Conservation (phyloP, 92 coral and sea anemone genomes). For the Pocillopora grandis region DNA sequence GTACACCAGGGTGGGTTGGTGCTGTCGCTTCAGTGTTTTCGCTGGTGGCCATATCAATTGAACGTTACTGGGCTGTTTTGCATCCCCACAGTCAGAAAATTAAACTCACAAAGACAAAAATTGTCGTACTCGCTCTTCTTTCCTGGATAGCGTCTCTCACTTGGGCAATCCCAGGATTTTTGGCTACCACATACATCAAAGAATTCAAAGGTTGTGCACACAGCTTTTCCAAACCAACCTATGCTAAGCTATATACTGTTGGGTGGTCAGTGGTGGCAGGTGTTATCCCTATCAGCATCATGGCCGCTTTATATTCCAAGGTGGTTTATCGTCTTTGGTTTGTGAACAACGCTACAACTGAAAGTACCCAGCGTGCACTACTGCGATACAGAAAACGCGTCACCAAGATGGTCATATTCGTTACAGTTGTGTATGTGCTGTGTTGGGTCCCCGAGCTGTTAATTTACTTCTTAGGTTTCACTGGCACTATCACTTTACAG, state of each 20-base stretch:
- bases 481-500: conserved; percentile 1
- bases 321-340: conserved; percentile 28
- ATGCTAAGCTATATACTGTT: conserved; percentile 21
- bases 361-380: background rate
- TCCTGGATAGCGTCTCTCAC: conserved; percentile 20
- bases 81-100: conserved; percentile 44
- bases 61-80: conserved; percentile 55
- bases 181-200: conserved; percentile 23
- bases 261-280: conserved; percentile 36
- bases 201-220: conserved; percentile 27
- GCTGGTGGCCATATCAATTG: conserved; percentile 57
- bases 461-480: conserved; percentile 25
- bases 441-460: conserved; percentile 41
- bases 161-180: conserved; percentile 32
- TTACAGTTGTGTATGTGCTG: conserved; percentile 21
- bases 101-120: conserved; percentile 25
- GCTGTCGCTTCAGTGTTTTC: conserved; percentile 53
- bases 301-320: conserved; percentile 8
- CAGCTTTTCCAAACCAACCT: conserved; percentile 19
- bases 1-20: conserved; percentile 59
- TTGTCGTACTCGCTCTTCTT: conserved; percentile 6
- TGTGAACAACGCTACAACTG: background rate
- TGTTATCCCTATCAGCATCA: conserved; percentile 23
- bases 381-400: conserved; percentile 28
- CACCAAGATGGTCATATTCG: conserved; percentile 31